A percentile compares a stretch with the other conserved stretches of the same genome.
Evolutionary conservation across 2,113 vertebrate genomes (phyloP).

Genomic region (Condylura cristata): DNA sequence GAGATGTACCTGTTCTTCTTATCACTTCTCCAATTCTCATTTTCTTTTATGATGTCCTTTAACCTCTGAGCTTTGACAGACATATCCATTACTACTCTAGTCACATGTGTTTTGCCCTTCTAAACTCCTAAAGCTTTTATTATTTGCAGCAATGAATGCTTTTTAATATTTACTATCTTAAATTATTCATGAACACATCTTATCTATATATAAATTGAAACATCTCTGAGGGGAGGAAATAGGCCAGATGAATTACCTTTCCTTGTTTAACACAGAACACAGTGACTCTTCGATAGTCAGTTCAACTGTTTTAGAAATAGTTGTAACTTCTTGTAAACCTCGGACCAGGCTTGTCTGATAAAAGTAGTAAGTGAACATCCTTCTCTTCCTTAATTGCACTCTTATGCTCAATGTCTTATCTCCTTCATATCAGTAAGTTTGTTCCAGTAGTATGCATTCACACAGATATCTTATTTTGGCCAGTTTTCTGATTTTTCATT

Average conservation of each 20-base stretch:
- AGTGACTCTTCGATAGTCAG: neutral
- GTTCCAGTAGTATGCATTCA: neutral
- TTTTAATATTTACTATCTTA: slow-evolving; percentile 66
- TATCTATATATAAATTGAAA: slow-evolving; percentile 69
- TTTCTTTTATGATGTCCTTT: neutral
- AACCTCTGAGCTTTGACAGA: neutral
- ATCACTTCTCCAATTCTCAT: neutral
- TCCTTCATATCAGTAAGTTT: neutral
- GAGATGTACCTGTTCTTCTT: neutral
- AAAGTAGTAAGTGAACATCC: neutral
- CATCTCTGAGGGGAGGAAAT: slow-evolving; percentile 61
- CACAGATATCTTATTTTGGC: neutral
- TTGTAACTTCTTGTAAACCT: too few relatives aligned
- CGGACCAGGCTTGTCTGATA: neutral
- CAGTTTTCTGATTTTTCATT: neutral
- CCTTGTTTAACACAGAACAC: neutral
- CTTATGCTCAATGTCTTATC: neutral
- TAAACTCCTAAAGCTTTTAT: slow-evolving; percentile 49
- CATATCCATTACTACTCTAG: neutral
- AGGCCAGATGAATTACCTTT: slow-evolving; percentile 51
- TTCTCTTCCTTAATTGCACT: neutral
- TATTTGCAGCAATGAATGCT: slow-evolving; percentile 56
- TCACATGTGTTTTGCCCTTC: neutral
- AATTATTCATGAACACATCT: slow-evolving; percentile 75
- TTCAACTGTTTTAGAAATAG: neutral